phyloP scores from a whole-genome alignment of 2,797 vertebrate genomes.

The Chelonia mydas region DNA sequence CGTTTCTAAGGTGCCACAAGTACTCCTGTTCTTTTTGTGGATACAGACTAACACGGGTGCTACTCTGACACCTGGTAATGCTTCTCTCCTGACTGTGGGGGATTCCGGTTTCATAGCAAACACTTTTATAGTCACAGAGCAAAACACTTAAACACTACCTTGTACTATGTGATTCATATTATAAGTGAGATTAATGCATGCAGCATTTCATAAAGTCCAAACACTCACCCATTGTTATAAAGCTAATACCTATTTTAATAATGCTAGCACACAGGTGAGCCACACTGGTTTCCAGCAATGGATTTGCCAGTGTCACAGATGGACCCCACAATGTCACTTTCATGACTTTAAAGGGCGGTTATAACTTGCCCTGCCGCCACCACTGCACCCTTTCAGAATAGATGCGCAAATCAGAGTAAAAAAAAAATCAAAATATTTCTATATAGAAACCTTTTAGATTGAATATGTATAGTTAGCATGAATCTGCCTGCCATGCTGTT shows the following conservation, averaged over 20 bases:
- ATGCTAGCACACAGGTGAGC: background rate
- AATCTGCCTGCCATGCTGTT: slow-evolving; percentile 5
- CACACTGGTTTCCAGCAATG: background rate
- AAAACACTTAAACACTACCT: background rate
- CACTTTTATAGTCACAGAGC: background rate
- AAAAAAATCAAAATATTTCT: background rate
- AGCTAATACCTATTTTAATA: background rate
- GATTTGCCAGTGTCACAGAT: background rate
- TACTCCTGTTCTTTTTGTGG: too few species aligned
- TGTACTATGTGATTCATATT: background rate
- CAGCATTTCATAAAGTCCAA: background rate
- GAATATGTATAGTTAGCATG: background rate
- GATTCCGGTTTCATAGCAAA: background rate
- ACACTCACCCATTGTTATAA: background rate
- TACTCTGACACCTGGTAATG: background rate
- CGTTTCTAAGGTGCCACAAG: too few species aligned
- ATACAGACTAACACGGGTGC: too few species aligned
- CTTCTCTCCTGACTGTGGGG: background rate
- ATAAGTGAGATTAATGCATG: background rate
- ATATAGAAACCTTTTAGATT: background rate
- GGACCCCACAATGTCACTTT: background rate
- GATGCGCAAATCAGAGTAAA: background rate
- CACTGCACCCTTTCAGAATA: background rate
- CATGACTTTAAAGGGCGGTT: background rate
- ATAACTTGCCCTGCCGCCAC: background rate